These are phyloP conservation scores for Alouatta palliata DNA, from an alignment of 2,113 vertebrate species.

Conservation along the genomic window DNA sequence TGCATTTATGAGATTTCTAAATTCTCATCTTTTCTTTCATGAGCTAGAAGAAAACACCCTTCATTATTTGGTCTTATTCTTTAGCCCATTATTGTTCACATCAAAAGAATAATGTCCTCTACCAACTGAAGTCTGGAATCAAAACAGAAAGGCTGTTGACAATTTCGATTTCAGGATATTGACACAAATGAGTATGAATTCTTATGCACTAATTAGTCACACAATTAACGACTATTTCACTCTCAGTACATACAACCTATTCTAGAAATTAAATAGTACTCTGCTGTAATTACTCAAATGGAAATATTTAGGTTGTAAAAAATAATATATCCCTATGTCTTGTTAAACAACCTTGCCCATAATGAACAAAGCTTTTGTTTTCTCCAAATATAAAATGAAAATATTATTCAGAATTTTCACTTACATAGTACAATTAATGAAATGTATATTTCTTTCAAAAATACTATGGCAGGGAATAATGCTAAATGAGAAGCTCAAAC, in stretches of 20 bases:
- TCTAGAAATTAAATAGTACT: neutral
- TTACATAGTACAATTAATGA: constrained; percentile 25
- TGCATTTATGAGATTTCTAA: neutral
- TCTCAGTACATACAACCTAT: neutral
- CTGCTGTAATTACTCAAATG: constrained; percentile 22
- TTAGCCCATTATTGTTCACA: neutral
- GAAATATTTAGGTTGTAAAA: neutral
- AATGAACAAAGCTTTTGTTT: neutral
- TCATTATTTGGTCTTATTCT: neutral
- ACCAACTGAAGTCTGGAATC: neutral
- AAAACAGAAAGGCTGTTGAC: neutral
- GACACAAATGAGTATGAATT: constrained; percentile 24
- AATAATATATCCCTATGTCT: neutral
- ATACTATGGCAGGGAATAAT: constrained; percentile 11
- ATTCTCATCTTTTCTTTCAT: neutral
- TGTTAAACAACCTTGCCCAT: neutral
- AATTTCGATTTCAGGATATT: neutral
- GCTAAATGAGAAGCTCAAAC: constrained; percentile 59
- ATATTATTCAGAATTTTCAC: constrained; percentile 43
- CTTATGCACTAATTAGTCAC: neutral
- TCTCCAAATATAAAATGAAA: constrained; percentile 7
- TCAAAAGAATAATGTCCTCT: constrained; percentile 36
- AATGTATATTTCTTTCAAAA: constrained; percentile 51
- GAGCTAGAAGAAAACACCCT: constrained; percentile 17
- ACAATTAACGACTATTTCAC: constrained; percentile 18